Conservation (phyloP, 2,888 invertebrate genomes). For the Pecten maximus region DNA sequence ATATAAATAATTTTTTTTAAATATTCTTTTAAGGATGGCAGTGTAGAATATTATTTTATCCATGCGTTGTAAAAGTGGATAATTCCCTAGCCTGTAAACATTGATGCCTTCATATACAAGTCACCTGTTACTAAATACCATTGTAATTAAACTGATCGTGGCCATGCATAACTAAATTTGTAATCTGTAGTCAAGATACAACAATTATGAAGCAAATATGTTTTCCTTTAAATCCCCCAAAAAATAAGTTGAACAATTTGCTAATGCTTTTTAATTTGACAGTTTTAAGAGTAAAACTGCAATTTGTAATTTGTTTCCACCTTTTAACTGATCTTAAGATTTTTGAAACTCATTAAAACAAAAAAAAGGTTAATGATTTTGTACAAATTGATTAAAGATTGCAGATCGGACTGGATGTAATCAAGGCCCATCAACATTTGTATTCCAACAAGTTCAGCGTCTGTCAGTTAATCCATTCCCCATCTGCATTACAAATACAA, state of each 20-base stretch:
- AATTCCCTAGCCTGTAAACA: no score
- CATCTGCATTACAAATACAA: neutral
- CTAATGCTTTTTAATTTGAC: neutral
- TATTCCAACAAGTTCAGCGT: neutral
- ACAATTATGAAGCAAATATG: neutral
- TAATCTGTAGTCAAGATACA: no score
- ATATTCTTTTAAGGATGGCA: no score
- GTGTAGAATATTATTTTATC: no score
- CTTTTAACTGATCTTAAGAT: neutral
- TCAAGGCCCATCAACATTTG: neutral
- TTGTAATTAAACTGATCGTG: no score
- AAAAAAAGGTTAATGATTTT: constrained; percentile 20
- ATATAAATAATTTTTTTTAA: no score
- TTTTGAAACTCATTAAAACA: neutral
- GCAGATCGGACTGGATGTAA: neutral
- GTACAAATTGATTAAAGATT: constrained; percentile 15
- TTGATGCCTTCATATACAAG: no score
- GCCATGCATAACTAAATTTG: no score
- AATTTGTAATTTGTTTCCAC: constrained; percentile 1
- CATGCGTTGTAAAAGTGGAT: no score
- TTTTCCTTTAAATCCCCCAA: neutral
- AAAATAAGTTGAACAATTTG: neutral
- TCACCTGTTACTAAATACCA: no score
- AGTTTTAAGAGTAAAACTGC: neutral
- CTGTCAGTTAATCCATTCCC: neutral